Evolutionary conservation across 2,113 vertebrate species (phyloP).

Genomic region (Acanthisitta chloris): DNA sequence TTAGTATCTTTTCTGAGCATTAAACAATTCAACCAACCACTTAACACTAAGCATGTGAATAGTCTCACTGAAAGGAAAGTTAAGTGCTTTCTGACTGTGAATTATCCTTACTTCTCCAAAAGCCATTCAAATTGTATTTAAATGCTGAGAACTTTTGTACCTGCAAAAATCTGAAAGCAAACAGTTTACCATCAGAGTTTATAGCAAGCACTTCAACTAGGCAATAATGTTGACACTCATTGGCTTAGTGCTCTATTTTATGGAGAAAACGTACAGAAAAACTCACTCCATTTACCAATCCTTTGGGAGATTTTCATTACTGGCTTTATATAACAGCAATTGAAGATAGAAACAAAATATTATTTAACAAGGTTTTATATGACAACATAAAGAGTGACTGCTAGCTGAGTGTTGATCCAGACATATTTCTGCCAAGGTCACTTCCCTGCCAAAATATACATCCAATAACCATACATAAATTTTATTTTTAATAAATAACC

Average conservation of each 20-base stretch:
- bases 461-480: conserved; percentile 76
- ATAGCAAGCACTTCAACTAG: conserved; percentile 4
- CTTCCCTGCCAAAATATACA: conserved; percentile 75
- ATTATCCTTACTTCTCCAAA: background rate
- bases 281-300: background rate
- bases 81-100: background rate
- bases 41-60: background rate
- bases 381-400: conserved; percentile 69
- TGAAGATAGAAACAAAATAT: conserved; percentile 76
- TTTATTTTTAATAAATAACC: conserved; percentile 84
- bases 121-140: conserved; percentile 1
- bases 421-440: conserved; percentile 67
- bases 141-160: background rate
- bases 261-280: background rate
- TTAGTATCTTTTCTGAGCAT: background rate
- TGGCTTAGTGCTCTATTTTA: conserved; percentile 19
- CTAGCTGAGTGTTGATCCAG: conserved; percentile 67
- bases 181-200: background rate
- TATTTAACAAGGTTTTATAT: conserved; percentile 77
- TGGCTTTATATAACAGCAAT: conserved; percentile 57
- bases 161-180: conserved; percentile 31
- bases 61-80: background rate
- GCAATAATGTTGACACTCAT: conserved; percentile 12
- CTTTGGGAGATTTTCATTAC: conserved; percentile 65
- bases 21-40: conserved; percentile 7